Conservation (phyloP, 37 sponge, comb jelly and placozoan genomes). For the Amphimedon queenslandica region DNA sequence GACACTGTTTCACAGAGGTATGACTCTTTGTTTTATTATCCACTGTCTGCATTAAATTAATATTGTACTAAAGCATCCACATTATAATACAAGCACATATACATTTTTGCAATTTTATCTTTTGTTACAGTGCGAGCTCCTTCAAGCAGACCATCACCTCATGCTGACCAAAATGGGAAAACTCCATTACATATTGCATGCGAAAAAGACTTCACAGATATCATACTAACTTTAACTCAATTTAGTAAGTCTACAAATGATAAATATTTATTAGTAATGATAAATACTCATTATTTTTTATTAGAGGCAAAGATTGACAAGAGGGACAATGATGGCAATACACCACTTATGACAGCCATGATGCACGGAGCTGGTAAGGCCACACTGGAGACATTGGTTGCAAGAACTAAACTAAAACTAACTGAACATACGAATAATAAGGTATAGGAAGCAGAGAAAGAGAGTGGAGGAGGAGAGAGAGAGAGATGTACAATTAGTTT, state of each 20-base stretch:
- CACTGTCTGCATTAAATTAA: not conserved
- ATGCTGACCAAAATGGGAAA: not conserved
- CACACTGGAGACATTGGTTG: not conserved
- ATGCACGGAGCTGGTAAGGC: not conserved
- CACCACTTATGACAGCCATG: conserved; percentile 4
- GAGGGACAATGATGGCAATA: conserved; percentile 8
- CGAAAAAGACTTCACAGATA: not conserved
- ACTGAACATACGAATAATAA: not conserved
- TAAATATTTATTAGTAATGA: not conserved
- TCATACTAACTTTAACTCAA: not conserved
- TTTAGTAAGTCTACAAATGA: conserved; percentile 2
- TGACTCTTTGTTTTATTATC: not conserved
- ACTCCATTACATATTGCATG: conserved; percentile 15
- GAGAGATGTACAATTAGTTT: too few relatives aligned
- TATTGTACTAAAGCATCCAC: too few relatives aligned
- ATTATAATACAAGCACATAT: not conserved
- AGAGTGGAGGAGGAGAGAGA: too few relatives aligned
- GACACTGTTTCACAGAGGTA: not conserved
- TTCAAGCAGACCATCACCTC: not conserved
- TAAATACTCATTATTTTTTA: not conserved
- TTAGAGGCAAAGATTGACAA: conserved; percentile 1
- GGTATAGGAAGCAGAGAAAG: too few relatives aligned
- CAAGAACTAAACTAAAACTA: not conserved
- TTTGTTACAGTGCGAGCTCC: conserved; percentile 2
- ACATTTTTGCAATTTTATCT: not conserved